phyloP scores from a whole-genome alignment of 2,797 vertebrate genomes.

The Natrix natrix region DNA sequence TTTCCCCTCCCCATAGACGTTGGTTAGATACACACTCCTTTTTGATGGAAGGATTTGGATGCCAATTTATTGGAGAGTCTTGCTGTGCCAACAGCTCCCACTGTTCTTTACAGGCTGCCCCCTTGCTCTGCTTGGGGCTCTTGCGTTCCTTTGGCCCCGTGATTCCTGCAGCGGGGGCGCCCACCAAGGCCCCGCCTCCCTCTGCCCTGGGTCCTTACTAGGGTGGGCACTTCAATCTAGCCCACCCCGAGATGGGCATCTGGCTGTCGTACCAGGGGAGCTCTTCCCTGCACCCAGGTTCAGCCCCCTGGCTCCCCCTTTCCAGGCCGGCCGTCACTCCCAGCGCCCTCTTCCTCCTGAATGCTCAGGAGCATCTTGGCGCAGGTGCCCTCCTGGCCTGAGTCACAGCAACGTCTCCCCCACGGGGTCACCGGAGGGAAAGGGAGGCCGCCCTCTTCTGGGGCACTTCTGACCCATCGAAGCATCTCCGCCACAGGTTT shows the following conservation, averaged over 20 bases:
- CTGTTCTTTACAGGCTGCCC: no score
- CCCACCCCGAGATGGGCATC: not conserved
- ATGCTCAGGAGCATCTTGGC: no score
- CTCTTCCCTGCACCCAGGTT: not conserved
- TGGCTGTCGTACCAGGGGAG: not conserved
- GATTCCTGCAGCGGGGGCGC: not conserved
- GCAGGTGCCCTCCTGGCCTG: not conserved
- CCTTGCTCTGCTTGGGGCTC: not conserved
- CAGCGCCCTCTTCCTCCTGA: not conserved
- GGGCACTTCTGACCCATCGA: no score
- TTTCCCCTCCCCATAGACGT: not conserved
- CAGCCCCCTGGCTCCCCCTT: not conserved
- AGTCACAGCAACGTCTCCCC: not conserved
- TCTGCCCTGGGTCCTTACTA: not conserved
- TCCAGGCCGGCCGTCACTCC: not conserved
- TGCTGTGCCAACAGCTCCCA: not conserved
- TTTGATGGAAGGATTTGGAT: not conserved
- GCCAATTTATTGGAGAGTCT: not conserved
- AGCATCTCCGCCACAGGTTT: not conserved
- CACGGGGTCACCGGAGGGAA: no score
- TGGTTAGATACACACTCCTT: no score
- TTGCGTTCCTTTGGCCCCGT: accelerated
- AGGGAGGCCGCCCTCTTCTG: not conserved
- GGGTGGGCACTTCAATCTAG: not conserved
- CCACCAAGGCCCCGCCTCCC: not conserved